Evolutionary conservation across 2,888 invertebrate species (phyloP).

Genomic region (Melipona beecheii): DNA sequence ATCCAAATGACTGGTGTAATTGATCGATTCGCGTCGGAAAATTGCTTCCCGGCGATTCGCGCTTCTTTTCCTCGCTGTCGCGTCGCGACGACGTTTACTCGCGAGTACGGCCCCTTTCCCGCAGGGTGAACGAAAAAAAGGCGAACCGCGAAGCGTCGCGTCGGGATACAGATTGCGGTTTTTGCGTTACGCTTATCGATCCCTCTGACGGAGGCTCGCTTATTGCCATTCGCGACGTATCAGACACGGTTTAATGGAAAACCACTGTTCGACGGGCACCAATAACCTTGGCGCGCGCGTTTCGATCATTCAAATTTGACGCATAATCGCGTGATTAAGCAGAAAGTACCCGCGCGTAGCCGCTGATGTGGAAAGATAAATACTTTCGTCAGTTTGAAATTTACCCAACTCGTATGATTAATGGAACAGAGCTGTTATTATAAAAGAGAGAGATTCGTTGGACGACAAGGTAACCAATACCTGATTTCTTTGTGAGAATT

Average conservation of each 20-base stretch:
- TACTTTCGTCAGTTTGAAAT: no score
- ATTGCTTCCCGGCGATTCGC: conserved; percentile 3
- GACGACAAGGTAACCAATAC: no score
- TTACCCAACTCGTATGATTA: not conserved
- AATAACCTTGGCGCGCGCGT: conserved; percentile 19
- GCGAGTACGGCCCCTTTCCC: not conserved
- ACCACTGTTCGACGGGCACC: conserved; percentile 10
- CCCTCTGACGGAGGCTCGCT: conserved; percentile 24
- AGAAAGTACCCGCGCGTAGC: not conserved
- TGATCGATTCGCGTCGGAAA: conserved; percentile 65
- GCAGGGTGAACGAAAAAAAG: not conserved
- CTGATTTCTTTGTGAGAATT: no score
- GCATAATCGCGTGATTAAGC: not conserved
- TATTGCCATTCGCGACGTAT: conserved; percentile 22
- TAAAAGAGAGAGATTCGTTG: no score
- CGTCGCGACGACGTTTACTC: not conserved
- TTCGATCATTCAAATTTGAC: conserved; percentile 18
- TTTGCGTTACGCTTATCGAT: conserved; percentile 39
- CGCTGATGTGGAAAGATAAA: no score
- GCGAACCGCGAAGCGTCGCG: not conserved
- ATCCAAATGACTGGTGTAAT: conserved; percentile 73
- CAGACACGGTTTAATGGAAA: conserved; percentile 51
- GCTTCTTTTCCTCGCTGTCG: not conserved
- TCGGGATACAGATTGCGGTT: conserved; percentile 32
- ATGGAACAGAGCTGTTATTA: no score